These are phyloP conservation scores for Hylia prasina DNA, from an alignment of 2,113 vertebrate genomes.

Conservation along the genomic window DNA sequence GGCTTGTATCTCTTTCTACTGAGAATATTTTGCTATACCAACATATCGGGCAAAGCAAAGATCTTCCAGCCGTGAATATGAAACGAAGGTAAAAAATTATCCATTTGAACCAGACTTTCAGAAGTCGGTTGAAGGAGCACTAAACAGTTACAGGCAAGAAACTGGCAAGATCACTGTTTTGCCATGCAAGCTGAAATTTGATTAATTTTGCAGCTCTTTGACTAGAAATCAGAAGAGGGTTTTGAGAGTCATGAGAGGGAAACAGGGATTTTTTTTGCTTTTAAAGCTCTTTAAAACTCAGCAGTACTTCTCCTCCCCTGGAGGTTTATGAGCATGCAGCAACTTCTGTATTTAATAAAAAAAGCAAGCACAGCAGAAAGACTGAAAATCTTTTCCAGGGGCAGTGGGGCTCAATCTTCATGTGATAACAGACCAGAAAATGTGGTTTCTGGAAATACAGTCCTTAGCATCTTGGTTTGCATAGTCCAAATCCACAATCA, in stretches of 20 bases:
- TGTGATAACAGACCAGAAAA: not conserved
- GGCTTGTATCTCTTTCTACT: not conserved
- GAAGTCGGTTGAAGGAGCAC: not conserved
- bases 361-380: not conserved
- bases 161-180: not conserved
- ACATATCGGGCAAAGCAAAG: not conserved
- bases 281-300: not conserved
- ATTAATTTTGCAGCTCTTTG: not conserved
- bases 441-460: not conserved
- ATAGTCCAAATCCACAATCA: not conserved
- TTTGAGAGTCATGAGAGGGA: not conserved
- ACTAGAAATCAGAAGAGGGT: not conserved
- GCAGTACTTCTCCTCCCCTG: not conserved
- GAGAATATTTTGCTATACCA: not conserved
- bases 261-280: not conserved
- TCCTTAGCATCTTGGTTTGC: not conserved
- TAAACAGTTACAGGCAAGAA: not conserved
- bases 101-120: not conserved
- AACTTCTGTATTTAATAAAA: conserved; percentile 5
- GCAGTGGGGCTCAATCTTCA: not conserved
- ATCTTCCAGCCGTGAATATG: not conserved
- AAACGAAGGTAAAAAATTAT: not conserved
- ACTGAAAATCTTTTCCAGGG: not conserved
- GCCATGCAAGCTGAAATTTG: not conserved
- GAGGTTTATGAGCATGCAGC: not conserved